Percentiles rank a stretch among this genome's conserved stretches.
Conservation (phyloP, 2,888 invertebrate genomes). For the Standfussiana lucernea region DNA sequence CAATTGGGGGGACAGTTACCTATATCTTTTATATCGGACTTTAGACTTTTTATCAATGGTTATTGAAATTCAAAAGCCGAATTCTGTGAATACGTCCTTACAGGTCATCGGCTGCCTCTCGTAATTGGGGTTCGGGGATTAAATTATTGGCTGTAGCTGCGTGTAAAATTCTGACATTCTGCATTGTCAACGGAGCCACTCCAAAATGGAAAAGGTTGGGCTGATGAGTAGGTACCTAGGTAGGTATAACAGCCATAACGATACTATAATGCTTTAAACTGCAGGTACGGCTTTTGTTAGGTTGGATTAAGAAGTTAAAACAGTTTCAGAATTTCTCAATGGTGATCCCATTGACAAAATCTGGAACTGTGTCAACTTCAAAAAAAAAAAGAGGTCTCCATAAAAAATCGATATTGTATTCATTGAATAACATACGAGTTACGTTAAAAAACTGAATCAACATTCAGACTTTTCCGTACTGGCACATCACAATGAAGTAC, state of each 20-base stretch:
- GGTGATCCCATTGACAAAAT: neutral
- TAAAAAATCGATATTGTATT: neutral
- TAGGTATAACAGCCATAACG: neutral
- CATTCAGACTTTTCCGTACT: neutral
- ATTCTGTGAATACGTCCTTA: conserved; percentile 17
- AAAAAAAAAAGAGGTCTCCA: no score
- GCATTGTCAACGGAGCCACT: neutral
- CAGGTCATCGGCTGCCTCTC: neutral
- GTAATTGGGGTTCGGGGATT: conserved; percentile 31
- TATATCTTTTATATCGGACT: neutral
- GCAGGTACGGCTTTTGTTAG: neutral
- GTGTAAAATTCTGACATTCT: conserved; percentile 22
- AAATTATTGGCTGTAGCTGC: conserved; percentile 20
- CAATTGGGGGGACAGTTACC: neutral
- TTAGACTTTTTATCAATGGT: neutral
- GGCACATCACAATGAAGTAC: neutral
- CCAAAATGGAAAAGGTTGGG: neutral
- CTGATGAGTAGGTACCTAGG: neutral
- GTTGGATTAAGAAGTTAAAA: neutral
- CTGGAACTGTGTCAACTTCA: neutral
- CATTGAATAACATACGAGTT: neutral
- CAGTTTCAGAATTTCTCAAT: neutral
- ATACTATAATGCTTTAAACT: neutral
- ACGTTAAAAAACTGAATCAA: neutral
- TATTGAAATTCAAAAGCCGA: neutral